phyloP scores from a whole-genome alignment of 2,113 vertebrate genomes.

The Tetrax tetrax region DNA sequence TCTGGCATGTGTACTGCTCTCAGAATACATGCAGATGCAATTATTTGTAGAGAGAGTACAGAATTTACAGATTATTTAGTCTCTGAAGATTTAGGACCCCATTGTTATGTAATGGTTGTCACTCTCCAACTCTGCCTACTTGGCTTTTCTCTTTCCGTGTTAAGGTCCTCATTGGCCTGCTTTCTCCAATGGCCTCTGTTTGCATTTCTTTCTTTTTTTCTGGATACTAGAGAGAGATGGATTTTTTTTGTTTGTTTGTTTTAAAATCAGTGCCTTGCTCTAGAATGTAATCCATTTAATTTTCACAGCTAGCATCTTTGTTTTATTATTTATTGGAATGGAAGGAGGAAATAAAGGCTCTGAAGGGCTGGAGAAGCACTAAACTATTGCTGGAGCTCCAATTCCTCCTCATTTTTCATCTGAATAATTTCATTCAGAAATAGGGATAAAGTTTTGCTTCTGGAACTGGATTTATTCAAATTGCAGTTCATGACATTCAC shows the following conservation, averaged over 20 bases:
- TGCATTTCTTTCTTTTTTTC: background rate
- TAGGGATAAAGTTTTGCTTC: background rate
- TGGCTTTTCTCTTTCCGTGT: background rate
- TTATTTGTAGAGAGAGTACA: background rate
- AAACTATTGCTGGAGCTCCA: background rate
- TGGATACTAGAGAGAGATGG: background rate
- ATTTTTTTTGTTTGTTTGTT: background rate
- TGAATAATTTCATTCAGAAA: background rate
- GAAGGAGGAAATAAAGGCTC: background rate
- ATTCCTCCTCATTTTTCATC: background rate
- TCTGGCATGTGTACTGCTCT: background rate
- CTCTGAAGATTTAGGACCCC: background rate
- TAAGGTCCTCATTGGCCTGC: background rate
- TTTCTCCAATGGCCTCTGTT: background rate
- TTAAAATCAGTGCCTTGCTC: background rate
- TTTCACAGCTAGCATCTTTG: background rate
- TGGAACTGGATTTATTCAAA: background rate
- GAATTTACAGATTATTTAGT: background rate
- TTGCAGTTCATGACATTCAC: background rate
- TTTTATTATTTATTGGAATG: background rate
- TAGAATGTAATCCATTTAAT: background rate
- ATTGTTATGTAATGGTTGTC: background rate
- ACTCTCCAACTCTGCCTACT: background rate
- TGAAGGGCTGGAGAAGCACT: background rate
- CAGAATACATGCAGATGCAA: background rate